Evolutionary conservation across 2,113 vertebrate genomes (phyloP), one percentile per base, ranked within the genome.

Genomic region (Callorhinus ursinus): DNA sequence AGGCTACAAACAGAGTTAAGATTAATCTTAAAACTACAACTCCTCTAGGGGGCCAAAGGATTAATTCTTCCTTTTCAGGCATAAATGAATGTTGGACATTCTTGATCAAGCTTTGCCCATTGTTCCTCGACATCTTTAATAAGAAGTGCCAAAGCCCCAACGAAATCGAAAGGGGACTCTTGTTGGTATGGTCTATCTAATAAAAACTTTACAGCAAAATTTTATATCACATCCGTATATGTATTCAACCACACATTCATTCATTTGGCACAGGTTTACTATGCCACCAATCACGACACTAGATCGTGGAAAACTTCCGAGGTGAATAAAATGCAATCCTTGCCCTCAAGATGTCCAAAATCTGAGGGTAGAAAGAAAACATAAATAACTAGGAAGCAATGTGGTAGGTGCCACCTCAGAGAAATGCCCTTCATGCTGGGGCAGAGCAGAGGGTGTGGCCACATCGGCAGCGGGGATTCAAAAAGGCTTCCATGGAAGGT

Each of bases 11-110:
- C 95, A 98, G 98, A 98, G 96, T 98, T 97, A 97, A 98, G 97
- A 98, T 99, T 98, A 98, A 98, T 98, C 98, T 98, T 98, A 98
- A 98, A 98, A 98, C 89, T 96, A 93, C 96, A 98, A 90, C 91
- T 98, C 97, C 95, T 97, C 95, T 26, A 55, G n/a, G 77, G 93
- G 95, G 97, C 90, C 96, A 86, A 97, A 98, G 93, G 93, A 97
- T 97, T 97, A 74, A 96, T 89, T 98, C 88, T 93, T 96, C 80
- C 97, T 97, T 97, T 87, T 95, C 94, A 86, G n/a, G 59, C 67
- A 6, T 96, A 93, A 90, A 88, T 97, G 85, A 0, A 96, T 97
- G 24, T 59, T 95, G 95, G 90, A 89, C 94, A 98, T 88, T 65
- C 53, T 51, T 65, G 2, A 36, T 88, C 81, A 61, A 9, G 28